These are phyloP conservation scores for Dolichotis patagonum DNA, from an alignment of 2,113 vertebrate species.

Conservation along the genomic window DNA sequence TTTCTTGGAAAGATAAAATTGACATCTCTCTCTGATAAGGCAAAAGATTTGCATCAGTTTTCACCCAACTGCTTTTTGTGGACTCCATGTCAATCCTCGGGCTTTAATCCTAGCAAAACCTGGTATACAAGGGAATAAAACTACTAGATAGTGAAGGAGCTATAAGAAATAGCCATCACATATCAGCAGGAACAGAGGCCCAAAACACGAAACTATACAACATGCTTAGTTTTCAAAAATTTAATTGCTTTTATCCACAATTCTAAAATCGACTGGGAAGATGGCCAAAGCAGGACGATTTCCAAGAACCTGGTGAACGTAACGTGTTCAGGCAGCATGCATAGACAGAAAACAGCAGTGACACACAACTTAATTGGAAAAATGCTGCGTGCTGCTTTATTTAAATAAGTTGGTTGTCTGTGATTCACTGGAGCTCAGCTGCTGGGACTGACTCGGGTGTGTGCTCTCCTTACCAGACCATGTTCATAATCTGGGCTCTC, in stretches of 20 bases:
- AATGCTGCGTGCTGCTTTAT: background rate
- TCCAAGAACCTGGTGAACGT: background rate
- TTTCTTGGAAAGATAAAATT: background rate
- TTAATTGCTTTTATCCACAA: background rate
- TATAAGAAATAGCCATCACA: background rate
- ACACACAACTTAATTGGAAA: background rate
- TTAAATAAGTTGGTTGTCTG: background rate
- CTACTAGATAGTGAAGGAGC: background rate
- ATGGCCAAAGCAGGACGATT: background rate
- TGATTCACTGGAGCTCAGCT: background rate
- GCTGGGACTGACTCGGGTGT: background rate
- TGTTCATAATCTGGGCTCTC: background rate
- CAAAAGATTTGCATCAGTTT: background rate
- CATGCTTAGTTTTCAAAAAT: fast-evolving
- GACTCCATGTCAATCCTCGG: background rate
- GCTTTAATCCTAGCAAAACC: background rate
- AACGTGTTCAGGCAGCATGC: background rate
- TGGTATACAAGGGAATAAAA: background rate
- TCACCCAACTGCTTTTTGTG: background rate
- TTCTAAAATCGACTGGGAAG: background rate
- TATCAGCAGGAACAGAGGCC: background rate
- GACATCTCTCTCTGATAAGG: background rate
- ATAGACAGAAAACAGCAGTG: background rate
- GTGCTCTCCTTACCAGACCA: fast-evolving
- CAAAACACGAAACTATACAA: background rate